phyloP scores from a whole-genome alignment of 2,888 invertebrate species.

The Neocrepidodera transversa region DNA sequence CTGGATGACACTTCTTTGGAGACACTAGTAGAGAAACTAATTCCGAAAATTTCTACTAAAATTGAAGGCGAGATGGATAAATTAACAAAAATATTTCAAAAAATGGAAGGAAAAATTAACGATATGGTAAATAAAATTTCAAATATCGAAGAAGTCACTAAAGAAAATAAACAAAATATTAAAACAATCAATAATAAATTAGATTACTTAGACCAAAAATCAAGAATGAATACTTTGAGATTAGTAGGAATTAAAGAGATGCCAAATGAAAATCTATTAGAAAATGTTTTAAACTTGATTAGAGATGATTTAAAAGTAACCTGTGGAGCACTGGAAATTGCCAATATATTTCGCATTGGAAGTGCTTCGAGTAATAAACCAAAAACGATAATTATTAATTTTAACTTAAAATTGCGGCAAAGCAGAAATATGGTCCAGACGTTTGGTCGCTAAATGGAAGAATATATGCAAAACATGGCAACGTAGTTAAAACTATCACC shows the following conservation, averaged over 20 bases:
- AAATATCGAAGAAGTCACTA: background rate
- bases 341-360: too few species aligned
- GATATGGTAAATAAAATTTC: background rate
- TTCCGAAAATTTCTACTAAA: background rate
- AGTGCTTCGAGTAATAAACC: too few species aligned
- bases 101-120: background rate
- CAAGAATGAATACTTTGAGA: background rate
- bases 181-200: background rate
- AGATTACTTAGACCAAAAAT: background rate
- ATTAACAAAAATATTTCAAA: background rate
- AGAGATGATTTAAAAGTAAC: background rate
- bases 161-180: background rate
- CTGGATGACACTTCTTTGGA: background rate
- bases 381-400: too few species aligned
- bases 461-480: too few species aligned
- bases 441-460: too few species aligned
- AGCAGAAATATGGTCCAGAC: too few species aligned
- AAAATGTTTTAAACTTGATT: background rate
- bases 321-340: too few species aligned
- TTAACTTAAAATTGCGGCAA: too few species aligned
- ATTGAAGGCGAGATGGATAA: constrained; percentile 2
- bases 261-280: background rate
- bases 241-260: background rate
- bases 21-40: background rate
- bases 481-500: too few species aligned